A percentile compares a stretch with the other conserved stretches of the same genome.
These are phyloP conservation scores for Bubalus kerabau DNA, from an alignment of 2,113 vertebrate species.

Conservation along the genomic window DNA sequence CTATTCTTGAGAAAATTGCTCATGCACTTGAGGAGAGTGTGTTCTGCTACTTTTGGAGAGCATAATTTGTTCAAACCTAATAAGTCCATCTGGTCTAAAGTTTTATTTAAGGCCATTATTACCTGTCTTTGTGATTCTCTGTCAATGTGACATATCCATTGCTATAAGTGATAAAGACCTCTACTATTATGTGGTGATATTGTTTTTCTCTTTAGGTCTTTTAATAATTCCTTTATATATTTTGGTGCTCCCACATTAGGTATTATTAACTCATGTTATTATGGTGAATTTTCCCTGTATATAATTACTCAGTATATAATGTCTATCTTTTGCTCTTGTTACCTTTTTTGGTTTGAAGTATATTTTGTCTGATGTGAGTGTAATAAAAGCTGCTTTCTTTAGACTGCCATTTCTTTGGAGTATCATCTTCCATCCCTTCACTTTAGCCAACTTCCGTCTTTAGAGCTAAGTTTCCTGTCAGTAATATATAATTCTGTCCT, in stretches of 20 bases:
- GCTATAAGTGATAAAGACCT: not conserved
- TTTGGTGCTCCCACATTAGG: not conserved
- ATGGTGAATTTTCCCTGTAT: not conserved
- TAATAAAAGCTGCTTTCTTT: not conserved
- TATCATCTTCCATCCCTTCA: not conserved
- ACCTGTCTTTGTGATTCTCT: not conserved
- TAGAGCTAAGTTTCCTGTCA: not conserved
- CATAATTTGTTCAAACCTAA: not conserved
- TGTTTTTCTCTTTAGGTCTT: not conserved
- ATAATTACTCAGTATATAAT: not conserved
- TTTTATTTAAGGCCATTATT: not conserved
- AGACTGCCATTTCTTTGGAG: not conserved
- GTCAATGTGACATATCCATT: not conserved
- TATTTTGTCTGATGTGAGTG: not conserved
- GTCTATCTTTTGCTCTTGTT: not conserved
- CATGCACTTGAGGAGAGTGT: accelerated
- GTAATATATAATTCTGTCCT: not conserved
- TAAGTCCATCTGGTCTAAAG: not conserved
- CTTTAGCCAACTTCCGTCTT: not conserved
- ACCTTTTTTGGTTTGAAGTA: not conserved
- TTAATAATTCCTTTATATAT: not conserved
- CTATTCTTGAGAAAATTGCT: not conserved
- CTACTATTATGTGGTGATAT: not conserved
- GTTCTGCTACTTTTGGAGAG: not conserved
- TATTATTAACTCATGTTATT: not conserved